Evolutionary conservation across 2,888 invertebrate genomes (phyloP), one percentile per base, ranked within the genome.

Genomic region (Geotrupes spiniger): DNA sequence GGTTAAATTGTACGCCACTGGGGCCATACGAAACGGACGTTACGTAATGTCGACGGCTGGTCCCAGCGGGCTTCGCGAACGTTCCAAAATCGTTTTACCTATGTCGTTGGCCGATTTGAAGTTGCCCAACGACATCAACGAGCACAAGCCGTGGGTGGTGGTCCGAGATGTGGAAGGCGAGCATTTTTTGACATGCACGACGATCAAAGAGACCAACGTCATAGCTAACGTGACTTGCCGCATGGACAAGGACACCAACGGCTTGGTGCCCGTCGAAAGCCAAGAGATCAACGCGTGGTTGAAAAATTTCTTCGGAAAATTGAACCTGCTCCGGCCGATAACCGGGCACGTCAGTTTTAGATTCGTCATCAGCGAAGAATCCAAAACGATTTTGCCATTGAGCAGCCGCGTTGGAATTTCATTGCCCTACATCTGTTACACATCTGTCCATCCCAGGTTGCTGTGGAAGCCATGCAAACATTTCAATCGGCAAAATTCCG

Each of bases 161-260:
- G 81, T 91, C 5, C 82, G 85, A 44, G 87, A 90, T 64, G 79
- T 87, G 2, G 84, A 83, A 45, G 87, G 87, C 10, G 85, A 86
- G 59, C 87, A 85, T 60, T 85, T 83, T 63, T 77, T 90, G 42
- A 90, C 91, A 12, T 91, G 91, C 63, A 90, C 90, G 1, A 90
- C 90, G 0, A 76, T 91, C 33, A 88, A 87, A 66, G 85, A 87
- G 49, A 87, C 89, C 1, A 78, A 80, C 38, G 83, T 90, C 1
- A 83, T 89, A 28, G 87, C 89, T 43, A 91, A 90, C 64, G 88
- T 91, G 14, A 86, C 87, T 2, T 91, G 90, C 61, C 79, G 83
- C 3, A 79, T 89, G 36, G 85, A 89, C 61, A 74, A 79, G 39
- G 77, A 79, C 27, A 79, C 77, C 27, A 83, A 82, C 59, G 86